Evolutionary conservation across 2,888 invertebrate genomes (phyloP).

Genomic region (Globia sparganii): DNA sequence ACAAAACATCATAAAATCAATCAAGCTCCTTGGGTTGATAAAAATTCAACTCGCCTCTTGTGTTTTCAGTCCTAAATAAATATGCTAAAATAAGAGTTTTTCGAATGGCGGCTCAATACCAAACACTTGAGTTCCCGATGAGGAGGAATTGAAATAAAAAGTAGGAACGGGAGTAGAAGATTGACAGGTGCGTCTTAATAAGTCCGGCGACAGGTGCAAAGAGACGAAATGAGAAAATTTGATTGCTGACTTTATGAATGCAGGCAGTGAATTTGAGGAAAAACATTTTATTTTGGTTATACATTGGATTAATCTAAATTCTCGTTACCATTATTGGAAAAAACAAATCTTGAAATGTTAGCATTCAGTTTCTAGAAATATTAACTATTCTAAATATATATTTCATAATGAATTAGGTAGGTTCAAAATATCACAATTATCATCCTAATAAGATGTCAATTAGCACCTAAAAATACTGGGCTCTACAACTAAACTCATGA

Average conservation of each 20-base stretch:
- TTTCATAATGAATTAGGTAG: background rate
- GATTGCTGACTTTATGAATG: slow-evolving; percentile 82
- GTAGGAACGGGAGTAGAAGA: slow-evolving; percentile 79
- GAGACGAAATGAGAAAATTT: slow-evolving; percentile 88
- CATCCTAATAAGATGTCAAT: background rate
- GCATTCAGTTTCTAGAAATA: background rate
- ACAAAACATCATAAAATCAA: slow-evolving; percentile 72
- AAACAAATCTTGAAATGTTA: background rate
- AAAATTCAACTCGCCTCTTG: slow-evolving; percentile 74
- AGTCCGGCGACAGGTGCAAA: slow-evolving; percentile 86
- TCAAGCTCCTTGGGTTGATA: slow-evolving; percentile 80
- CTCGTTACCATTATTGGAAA: background rate
- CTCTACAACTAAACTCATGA: background rate
- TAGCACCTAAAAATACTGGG: background rate
- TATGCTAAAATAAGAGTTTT: slow-evolving; percentile 83
- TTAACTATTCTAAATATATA: background rate
- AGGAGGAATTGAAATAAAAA: slow-evolving; percentile 85
- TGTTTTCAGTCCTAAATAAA: slow-evolving; percentile 80
- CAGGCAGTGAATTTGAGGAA: slow-evolving; percentile 63
- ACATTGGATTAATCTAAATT: slow-evolving; percentile 20
- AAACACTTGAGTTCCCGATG: slow-evolving; percentile 82
- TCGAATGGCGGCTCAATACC: slow-evolving; percentile 76
- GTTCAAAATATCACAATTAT: background rate
- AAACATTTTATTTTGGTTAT: slow-evolving; percentile 40
- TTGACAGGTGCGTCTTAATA: slow-evolving; percentile 91